Evolutionary conservation across 2,888 invertebrate genomes (phyloP), one percentile per base, ranked within the genome.

Genomic region (Saturnia japonica): DNA sequence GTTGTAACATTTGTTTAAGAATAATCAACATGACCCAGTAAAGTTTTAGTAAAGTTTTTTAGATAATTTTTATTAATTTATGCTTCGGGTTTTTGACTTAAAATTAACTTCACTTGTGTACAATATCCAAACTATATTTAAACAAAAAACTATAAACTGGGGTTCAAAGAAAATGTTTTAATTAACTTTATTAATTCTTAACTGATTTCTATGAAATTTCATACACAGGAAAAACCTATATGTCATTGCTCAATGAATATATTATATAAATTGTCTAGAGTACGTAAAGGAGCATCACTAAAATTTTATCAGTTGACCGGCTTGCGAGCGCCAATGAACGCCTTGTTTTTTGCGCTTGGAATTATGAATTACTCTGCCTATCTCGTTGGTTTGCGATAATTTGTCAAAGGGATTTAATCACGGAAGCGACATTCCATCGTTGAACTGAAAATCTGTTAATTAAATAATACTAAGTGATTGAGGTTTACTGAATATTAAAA

Each of bases 351-450:
- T 64, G 64, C 40, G 6, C n/a, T 40, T 40, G n/a, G 40, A 64
- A 40, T 64, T 64, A 64, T 64, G 64, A 64, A 64, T 64, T 40
- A 40, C 64, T n/a, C 34, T 8, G 9, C 40, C 40, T 64, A 64
- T 64, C 64, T 64, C 40, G 64, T 34, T 64, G 40, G 40, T 40
- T 60, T 40, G 40, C 64, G 40, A 40, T 64, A 64, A 64, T 64
- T 64, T 64, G 64, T 64, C 64, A 64, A 60, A 60, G 40, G 64
- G 40, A 19, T 64, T 64, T 64, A 40, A 64, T 64, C 40, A 40
- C 4, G 64, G 64, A 64, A 19, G 64, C 19, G 40, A 40, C 19
- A 40, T 64, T 64, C 64, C 64, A 40, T 64, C 64, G 40, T 40
- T 40, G 40, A n/a, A 40, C 19, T 64, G 64, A 40, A 40, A 64